phyloP scores from a whole-genome alignment of 2,888 invertebrate genomes.

The Trichopria drosophilae region DNA sequence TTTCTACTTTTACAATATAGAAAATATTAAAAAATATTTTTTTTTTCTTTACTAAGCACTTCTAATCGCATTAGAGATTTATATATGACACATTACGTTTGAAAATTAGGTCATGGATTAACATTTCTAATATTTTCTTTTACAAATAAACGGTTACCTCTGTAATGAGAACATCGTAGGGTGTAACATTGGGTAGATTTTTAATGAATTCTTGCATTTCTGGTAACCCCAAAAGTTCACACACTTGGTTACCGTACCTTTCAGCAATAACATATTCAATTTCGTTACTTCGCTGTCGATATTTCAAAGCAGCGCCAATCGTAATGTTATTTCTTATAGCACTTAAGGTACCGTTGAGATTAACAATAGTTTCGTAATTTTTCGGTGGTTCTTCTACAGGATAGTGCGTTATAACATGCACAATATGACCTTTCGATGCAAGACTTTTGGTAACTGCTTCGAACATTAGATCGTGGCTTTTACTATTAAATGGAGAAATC shows the following conservation, averaged over 20 bases:
- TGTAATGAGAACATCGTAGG: slow-evolving; percentile 45
- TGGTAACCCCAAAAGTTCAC: slow-evolving; percentile 36
- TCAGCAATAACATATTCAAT: slow-evolving; percentile 8
- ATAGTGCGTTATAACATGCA: slow-evolving; percentile 9
- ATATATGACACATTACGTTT: too few relatives aligned
- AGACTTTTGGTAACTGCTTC: background rate
- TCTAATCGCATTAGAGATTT: too few relatives aligned
- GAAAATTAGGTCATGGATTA: too few relatives aligned
- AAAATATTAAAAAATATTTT: too few relatives aligned
- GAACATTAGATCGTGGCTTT: slow-evolving; percentile 5
- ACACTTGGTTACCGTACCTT: slow-evolving; percentile 34
- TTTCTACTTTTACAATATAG: too few relatives aligned
- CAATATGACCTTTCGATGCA: slow-evolving; percentile 2
- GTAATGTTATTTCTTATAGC: background rate
- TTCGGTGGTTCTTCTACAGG: background rate
- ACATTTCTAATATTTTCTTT: too few relatives aligned
- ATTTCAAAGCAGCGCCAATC: background rate
- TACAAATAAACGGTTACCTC: too few relatives aligned
- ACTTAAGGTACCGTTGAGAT: slow-evolving; percentile 13
- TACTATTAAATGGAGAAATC: background rate
- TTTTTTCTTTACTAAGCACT: too few relatives aligned
- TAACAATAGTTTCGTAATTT: slow-evolving; percentile 16
- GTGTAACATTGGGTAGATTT: slow-evolving; percentile 38
- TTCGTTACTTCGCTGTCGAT: background rate
- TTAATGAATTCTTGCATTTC: slow-evolving; percentile 40